Conservation (phyloP, 2,797 vertebrate species). For the Spinibarbus caldwelli region DNA sequence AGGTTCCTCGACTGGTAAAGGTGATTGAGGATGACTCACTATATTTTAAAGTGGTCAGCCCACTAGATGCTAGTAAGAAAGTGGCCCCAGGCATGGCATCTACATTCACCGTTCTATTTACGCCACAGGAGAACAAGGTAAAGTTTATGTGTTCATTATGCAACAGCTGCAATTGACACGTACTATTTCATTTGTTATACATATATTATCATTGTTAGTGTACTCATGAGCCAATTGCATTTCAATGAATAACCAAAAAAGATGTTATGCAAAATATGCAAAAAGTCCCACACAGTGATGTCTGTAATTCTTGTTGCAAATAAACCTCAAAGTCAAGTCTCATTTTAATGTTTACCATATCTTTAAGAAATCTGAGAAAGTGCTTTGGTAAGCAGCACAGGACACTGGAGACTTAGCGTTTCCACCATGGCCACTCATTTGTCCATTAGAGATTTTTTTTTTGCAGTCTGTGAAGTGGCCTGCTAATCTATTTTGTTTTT, state of each 20-base stretch:
- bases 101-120: conserved; percentile 81
- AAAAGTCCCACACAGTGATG: no score
- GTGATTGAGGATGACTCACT: conserved; percentile 79
- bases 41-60: conserved; percentile 82
- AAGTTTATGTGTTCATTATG: neutral
- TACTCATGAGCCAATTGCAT: neutral
- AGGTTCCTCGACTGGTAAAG: conserved; percentile 84
- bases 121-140: conserved; percentile 86
- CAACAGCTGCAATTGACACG: neutral
- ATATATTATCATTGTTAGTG: neutral
- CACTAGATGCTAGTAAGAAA: conserved; percentile 73
- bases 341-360: conserved; percentile 33
- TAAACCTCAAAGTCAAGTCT: conserved; percentile 33
- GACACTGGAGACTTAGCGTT: conserved; percentile 4
- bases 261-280: neutral
- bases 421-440: conserved; percentile 61
- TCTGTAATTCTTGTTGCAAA: no score
- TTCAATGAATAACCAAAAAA: neutral
- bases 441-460: conserved; percentile 66
- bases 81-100: conserved; percentile 82
- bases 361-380: conserved; percentile 28
- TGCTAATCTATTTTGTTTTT: conserved; percentile 41
- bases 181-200: neutral
- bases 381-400: conserved; percentile 65
- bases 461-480: conserved; percentile 52